Conservation (phyloP, 1,140 invertebrate genomes). For the Caenorhabditis inopinata region DNA sequence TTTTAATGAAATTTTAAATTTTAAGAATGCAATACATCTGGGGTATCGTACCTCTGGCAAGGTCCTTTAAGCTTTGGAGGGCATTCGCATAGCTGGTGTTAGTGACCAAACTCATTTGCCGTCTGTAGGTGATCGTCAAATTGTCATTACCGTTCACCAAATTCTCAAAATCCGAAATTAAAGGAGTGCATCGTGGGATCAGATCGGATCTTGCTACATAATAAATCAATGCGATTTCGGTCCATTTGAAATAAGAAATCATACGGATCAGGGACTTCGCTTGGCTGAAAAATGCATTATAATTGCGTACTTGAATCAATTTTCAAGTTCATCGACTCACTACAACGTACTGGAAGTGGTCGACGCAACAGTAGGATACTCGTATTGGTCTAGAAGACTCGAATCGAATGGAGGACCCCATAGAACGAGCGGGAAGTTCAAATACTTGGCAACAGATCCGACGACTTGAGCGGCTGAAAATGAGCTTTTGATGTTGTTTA, state of each 20-base stretch:
- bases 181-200: conserved; percentile 37
- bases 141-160: conserved; percentile 27
- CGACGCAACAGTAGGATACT: conserved; percentile 47
- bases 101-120: conserved; percentile 30
- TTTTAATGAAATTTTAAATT: too few species aligned
- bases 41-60: not conserved
- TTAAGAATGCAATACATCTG: too few species aligned
- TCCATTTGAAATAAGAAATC: conserved; percentile 44
- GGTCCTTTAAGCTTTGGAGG: conserved; percentile 38
- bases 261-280: conserved; percentile 41
- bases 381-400: conserved; percentile 17
- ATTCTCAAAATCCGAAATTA: conserved; percentile 45
- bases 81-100: conserved; percentile 26
- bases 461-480: conserved; percentile 36
- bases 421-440: conserved; percentile 51
- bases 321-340: not conserved
- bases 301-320: too few species aligned
- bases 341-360: conserved; percentile 41
- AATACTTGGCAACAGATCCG: conserved; percentile 45
- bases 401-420: conserved; percentile 52
- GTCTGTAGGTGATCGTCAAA: conserved; percentile 12
- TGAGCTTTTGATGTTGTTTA: not conserved
- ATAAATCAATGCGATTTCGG: conserved; percentile 43
- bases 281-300: conserved; percentile 44
- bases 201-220: conserved; percentile 38